Conservation (phyloP, 1,140 invertebrate genomes). For the Scaptodrosophila lebanonensis region DNA sequence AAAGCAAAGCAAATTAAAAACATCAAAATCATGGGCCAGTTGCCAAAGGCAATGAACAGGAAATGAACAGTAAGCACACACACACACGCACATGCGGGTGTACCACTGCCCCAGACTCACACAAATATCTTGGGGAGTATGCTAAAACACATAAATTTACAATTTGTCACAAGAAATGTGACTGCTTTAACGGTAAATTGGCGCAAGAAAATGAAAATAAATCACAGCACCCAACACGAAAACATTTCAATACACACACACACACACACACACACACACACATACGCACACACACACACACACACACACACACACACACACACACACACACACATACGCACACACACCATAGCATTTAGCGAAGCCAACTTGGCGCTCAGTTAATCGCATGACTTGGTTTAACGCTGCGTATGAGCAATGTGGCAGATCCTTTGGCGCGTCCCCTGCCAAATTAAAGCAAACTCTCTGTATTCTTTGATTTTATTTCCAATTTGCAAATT, state of each 20-base stretch:
- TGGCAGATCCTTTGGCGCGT: too few species aligned
- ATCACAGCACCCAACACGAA: conserved; percentile 26
- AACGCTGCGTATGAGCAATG: conserved; percentile 7
- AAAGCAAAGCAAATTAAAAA: conserved; percentile 47
- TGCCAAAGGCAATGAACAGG: neutral
- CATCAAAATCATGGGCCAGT: conserved; percentile 22
- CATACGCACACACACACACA: neutral
- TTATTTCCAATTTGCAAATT: too few species aligned
- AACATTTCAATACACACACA: conserved; percentile 4
- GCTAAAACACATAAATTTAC: conserved; percentile 58
- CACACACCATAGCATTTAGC: too few species aligned
- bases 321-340: too few species aligned
- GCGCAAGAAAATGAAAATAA: conserved; percentile 55
- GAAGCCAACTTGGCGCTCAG: too few species aligned
- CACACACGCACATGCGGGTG: conserved; percentile 2
- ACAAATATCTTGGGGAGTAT: too few species aligned
- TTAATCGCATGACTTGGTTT: too few species aligned
- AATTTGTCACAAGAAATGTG: conserved; percentile 56
- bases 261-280: neutral
- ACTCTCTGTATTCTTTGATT: too few species aligned
- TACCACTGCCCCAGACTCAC: neutral
- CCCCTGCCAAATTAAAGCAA: too few species aligned
- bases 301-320: too few species aligned
- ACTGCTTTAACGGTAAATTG: conserved; percentile 62
- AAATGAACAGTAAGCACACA: conserved; percentile 25